phyloP scores from a whole-genome alignment of 2,888 invertebrate genomes.

The Parnassius apollo region DNA sequence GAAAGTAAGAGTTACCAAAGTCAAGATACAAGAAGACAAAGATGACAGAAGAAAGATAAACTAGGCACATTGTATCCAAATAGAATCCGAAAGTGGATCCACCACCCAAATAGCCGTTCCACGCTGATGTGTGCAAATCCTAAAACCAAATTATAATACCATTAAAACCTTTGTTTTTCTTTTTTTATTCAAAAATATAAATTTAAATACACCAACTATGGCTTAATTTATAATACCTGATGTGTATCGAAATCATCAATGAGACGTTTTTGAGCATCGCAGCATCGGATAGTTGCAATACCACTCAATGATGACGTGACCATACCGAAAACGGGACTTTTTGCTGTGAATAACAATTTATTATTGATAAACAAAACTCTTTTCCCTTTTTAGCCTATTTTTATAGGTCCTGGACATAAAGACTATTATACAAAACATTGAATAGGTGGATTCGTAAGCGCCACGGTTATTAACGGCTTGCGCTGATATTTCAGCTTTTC shows the following conservation, averaged over 20 bases:
- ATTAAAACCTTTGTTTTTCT: too few relatives aligned
- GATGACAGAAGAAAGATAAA: conserved; percentile 83
- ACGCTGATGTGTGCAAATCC: conserved; percentile 84
- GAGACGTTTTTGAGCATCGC: conserved; percentile 83
- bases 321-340: conserved; percentile 90
- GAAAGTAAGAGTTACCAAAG: conserved; percentile 51
- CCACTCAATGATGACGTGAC: conserved; percentile 88
- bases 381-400: not conserved
- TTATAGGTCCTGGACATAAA: too few relatives aligned
- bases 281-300: conserved; percentile 87
- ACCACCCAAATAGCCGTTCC: conserved; percentile 84
- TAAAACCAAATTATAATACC: conserved; percentile 44
- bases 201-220: too few relatives aligned
- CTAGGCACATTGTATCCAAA: conserved; percentile 83
- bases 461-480: too few relatives aligned
- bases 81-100: conserved; percentile 84
- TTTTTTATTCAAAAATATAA: too few relatives aligned
- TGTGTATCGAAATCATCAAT: conserved; percentile 81
- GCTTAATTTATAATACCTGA: conserved; percentile 58
- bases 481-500: too few relatives aligned
- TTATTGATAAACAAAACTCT: not conserved
- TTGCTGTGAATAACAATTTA: conserved; percentile 75
- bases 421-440: too few relatives aligned
- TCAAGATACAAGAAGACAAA: conserved; percentile 82
- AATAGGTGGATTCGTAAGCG: too few relatives aligned